Conservation (phyloP, 1,140 invertebrate genomes). For the Delia radicum region DNA sequence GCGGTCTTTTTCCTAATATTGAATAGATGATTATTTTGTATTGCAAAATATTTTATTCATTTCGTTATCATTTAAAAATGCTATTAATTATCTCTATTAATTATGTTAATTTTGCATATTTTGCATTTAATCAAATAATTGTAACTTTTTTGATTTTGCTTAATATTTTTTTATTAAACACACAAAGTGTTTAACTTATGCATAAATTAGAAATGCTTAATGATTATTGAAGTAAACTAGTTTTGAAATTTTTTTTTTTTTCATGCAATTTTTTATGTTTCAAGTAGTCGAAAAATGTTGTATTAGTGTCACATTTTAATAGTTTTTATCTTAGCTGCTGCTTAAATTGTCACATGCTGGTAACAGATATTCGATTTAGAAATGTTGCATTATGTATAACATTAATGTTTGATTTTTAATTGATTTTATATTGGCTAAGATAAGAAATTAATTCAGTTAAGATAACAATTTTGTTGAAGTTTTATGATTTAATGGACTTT, state of each 20-base stretch:
- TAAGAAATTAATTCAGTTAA: not conserved
- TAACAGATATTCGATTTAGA: not conserved
- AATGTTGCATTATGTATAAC: not conserved
- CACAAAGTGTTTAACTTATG: not conserved
- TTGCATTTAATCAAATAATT: too few relatives aligned
- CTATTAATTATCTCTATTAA: too few relatives aligned
- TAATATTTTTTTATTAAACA: not conserved
- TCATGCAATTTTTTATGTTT: not conserved
- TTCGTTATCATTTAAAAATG: too few relatives aligned
- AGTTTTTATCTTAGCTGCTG: not conserved
- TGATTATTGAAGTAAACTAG: not conserved
- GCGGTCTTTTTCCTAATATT: too few relatives aligned
- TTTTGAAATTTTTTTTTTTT: not conserved
- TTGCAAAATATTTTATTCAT: too few relatives aligned
- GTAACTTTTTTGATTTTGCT: too few relatives aligned
- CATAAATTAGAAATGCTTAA: not conserved
- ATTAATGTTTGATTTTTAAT: not conserved
- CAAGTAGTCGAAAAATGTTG: not conserved
- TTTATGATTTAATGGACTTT: not conserved
- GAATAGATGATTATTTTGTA: too few relatives aligned
- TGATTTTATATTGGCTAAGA: not conserved
- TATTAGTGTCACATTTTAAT: not conserved
- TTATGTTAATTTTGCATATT: too few relatives aligned
- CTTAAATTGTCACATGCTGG: constrained; percentile 3
- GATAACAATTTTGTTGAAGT: not conserved